phyloP scores from a whole-genome alignment of 2,888 invertebrate species.

The Lingula anatina region DNA sequence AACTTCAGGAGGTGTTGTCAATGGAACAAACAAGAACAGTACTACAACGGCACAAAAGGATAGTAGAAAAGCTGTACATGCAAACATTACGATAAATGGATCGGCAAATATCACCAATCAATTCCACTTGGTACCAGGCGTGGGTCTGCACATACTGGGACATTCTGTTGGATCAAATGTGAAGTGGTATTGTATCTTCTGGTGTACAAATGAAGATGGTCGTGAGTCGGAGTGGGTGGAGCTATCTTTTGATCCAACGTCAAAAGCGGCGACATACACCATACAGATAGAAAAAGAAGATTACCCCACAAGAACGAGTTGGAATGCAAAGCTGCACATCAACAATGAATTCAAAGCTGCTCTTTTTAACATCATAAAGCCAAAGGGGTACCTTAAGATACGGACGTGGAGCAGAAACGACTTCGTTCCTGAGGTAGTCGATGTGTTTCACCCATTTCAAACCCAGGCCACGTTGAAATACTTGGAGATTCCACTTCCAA shows the following conservation, averaged over 20 bases:
- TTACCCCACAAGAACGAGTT: slow-evolving; percentile 1
- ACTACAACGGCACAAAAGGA: no score
- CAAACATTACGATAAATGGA: no score
- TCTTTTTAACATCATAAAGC: slow-evolving; percentile 4
- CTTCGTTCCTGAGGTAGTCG: slow-evolving; percentile 15
- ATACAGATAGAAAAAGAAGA: slow-evolving; percentile 3
- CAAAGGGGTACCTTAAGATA: background rate
- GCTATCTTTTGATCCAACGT: slow-evolving; percentile 8
- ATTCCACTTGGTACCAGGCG: no score
- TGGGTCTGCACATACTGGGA: no score
- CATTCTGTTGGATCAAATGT: no score
- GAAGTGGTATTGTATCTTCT: no score
- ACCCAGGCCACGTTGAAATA: slow-evolving; percentile 10
- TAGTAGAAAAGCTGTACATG: no score
- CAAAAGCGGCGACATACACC: slow-evolving; percentile 2
- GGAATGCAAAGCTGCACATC: slow-evolving; percentile 7
- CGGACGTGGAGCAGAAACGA: slow-evolving; percentile 16
- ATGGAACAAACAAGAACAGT: no score
- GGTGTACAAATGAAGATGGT: no score
- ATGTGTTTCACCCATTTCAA: slow-evolving; percentile 18
- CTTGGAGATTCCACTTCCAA: slow-evolving; percentile 13
- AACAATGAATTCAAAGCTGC: slow-evolving; percentile 8
- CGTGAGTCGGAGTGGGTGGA: slow-evolving; percentile 6
- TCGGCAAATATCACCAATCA: no score
- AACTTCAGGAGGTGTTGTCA: no score